Base-by-base conservation (phyloP, 2,113 vertebrate species). In the Procavia capensis region DNA sequence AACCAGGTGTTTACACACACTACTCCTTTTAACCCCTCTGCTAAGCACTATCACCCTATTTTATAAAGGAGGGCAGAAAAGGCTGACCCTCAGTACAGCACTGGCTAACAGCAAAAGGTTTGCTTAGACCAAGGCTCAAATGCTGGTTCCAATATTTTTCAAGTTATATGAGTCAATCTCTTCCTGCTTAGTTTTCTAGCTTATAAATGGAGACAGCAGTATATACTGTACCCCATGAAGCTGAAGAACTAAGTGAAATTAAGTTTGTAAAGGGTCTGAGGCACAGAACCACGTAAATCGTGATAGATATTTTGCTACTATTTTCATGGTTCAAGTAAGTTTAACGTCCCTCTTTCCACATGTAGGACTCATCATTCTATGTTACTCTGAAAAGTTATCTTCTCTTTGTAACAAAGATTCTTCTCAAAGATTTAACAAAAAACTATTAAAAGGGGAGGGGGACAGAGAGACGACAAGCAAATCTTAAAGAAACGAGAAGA, bases 291-390 rank as follows among this genome's bases (percentile, higher is more conserved):
- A 59, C 79, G 91, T 87, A 91, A 76, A 45, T 87, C 45, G 75
- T 19, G 0, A 13, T 75, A 61, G 25, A 75, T 80, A 66, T 16
- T 39, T 39, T 45, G 76, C 20, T 93, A 81, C 88, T 61, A 93
- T 25, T 61, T 66, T 31, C 76, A 57, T 3, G 6, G 39, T 66
- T 76, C 78, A 63, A 82, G 83, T 45, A 70, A 89, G 80, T 68
- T 76, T 70, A 91, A 95, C 66, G 76, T 7, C 47, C 50, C 41
- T 24, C 19, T 75, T 96, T 92, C 39, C 83, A 88, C 19, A 50
- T 70, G 76, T 29, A 57, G 10, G 50, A 92, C 61, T 82, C 72
- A 70, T 92, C 24, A 36, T 47, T 80, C 81, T 84, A 24, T 76
- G 47, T 11, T 34, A 80, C 50, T 93, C 61, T 22, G 34, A 88